A percentile compares a stretch with the other conserved stretches of the same genome.
Conservation (phyloP, 92 coral and sea anemone genomes). For the Micromussa lordhowensis region DNA sequence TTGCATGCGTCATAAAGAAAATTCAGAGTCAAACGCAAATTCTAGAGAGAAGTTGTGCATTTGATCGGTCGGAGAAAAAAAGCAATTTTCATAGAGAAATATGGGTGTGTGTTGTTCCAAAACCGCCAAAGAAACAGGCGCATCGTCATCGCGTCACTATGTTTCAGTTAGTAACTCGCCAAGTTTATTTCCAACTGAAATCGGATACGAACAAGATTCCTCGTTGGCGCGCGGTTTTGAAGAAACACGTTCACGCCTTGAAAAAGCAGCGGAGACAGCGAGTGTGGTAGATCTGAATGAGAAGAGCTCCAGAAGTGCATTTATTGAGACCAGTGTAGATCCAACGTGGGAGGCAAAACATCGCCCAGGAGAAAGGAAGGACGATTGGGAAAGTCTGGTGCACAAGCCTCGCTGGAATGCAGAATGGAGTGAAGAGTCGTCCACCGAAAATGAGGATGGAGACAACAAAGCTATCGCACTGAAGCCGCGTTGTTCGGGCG, state of each 20-base stretch:
- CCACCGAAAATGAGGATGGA: background rate
- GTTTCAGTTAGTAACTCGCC: background rate
- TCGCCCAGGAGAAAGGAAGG: background rate
- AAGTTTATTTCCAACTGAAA: background rate
- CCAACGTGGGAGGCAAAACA: background rate
- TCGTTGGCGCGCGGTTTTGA: background rate
- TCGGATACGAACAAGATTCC: background rate
- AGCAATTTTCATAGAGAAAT: background rate
- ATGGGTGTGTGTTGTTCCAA: slow-evolving; percentile 22
- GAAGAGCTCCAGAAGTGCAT: background rate
- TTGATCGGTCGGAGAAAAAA: background rate
- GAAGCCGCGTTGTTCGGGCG: background rate
- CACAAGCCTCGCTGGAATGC: background rate
- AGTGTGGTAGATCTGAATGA: background rate
- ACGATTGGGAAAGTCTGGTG: background rate
- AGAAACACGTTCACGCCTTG: background rate
- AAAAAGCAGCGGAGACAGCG: background rate
- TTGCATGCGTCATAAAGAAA: slow-evolving; percentile 25
- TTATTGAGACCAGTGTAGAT: background rate
- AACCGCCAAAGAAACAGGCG: background rate
- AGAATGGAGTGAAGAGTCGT: background rate
- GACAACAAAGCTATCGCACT: background rate
- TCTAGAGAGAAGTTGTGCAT: background rate
- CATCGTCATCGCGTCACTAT: background rate
- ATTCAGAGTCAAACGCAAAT: background rate